Evolutionary conservation across 2,797 vertebrate genomes (phyloP).

Genomic region (Sebastes hopkinsi): DNA sequence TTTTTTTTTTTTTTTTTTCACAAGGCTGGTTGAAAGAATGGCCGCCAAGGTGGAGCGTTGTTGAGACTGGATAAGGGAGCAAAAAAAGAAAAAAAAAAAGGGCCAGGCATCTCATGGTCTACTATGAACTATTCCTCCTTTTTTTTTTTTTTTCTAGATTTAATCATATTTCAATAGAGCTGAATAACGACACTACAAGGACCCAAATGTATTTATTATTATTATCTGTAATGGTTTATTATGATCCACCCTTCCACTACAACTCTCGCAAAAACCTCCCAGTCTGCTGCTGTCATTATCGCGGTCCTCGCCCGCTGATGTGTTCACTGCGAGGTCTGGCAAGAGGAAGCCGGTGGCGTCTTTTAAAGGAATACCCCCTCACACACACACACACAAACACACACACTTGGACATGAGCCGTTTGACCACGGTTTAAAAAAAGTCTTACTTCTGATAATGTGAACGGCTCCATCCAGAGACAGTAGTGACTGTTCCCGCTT

Average conservation of each 20-base stretch:
- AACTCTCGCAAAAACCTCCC: conserved; percentile 70
- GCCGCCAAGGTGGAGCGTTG: conserved; percentile 62
- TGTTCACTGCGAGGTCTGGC: conserved; percentile 33
- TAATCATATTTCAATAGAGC: conserved; percentile 78
- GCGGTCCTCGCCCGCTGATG: conserved; percentile 6
- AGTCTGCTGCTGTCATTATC: conserved; percentile 87
- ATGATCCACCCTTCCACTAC: conserved; percentile 71
- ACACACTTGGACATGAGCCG: conserved; percentile 8
- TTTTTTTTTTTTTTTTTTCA: conserved; percentile 21
- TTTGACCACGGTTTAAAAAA: conserved; percentile 30
- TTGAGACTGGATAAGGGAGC: conserved; percentile 73
- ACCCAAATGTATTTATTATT: conserved; percentile 92
- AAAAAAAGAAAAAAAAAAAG: conserved; percentile 60
- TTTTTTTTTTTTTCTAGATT: conserved; percentile 53
- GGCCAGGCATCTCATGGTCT: conserved; percentile 71
- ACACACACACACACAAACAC: too few species aligned
- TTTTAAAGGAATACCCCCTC: background rate
- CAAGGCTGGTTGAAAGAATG: conserved; percentile 72
- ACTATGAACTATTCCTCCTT: conserved; percentile 58
- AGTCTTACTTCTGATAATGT: conserved; percentile 82
- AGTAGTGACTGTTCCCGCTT: conserved; percentile 70
- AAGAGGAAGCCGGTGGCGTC: conserved; percentile 36
- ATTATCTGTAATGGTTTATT: conserved; percentile 57
- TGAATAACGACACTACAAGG: conserved; percentile 83
- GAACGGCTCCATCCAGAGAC: conserved; percentile 77